phyloP scores from a whole-genome alignment of 2,888 invertebrate genomes.

The Trissolcus japonicus region DNA sequence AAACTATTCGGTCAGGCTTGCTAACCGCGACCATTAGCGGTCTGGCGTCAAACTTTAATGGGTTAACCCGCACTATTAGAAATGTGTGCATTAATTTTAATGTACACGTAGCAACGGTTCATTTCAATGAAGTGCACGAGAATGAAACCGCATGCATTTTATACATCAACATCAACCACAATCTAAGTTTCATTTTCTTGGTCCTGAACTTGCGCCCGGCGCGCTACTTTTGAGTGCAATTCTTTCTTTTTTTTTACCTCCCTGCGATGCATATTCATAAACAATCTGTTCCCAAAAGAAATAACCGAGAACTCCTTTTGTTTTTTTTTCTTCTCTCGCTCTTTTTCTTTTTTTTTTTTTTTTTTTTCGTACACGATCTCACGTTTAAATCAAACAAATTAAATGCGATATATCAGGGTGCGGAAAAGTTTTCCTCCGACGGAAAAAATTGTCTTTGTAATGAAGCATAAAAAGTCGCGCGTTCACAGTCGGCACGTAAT shows the following conservation, averaged over 20 bases:
- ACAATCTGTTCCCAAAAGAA: not conserved
- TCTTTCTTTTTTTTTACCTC: not conserved
- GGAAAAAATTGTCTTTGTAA: slow-evolving; percentile 13
- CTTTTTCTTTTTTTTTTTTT: too few species aligned
- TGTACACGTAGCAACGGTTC: slow-evolving; percentile 22
- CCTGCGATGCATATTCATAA: slow-evolving; percentile 3
- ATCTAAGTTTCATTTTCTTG: slow-evolving; percentile 9
- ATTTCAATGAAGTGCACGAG: slow-evolving; percentile 24
- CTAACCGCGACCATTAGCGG: slow-evolving; percentile 32
- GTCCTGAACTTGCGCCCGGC: not conserved
- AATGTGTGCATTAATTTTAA: slow-evolving; percentile 41
- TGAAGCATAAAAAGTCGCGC: slow-evolving; percentile 5
- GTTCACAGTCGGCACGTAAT: slow-evolving; percentile 13
- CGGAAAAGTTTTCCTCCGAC: not conserved
- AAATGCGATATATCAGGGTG: not conserved
- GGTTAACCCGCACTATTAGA: slow-evolving; percentile 34
- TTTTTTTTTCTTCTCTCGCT: too few species aligned
- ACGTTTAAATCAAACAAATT: slow-evolving; percentile 1
- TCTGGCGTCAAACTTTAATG: slow-evolving; percentile 38
- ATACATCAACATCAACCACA: slow-evolving; percentile 6
- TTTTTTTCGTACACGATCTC: not conserved
- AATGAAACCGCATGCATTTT: slow-evolving; percentile 24
- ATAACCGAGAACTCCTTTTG: not conserved
- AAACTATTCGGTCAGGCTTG: slow-evolving; percentile 13
- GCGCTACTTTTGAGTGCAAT: not conserved